Base-by-base conservation (phyloP, 2,797 vertebrate genomes). In the Channallabes apus region DNA sequence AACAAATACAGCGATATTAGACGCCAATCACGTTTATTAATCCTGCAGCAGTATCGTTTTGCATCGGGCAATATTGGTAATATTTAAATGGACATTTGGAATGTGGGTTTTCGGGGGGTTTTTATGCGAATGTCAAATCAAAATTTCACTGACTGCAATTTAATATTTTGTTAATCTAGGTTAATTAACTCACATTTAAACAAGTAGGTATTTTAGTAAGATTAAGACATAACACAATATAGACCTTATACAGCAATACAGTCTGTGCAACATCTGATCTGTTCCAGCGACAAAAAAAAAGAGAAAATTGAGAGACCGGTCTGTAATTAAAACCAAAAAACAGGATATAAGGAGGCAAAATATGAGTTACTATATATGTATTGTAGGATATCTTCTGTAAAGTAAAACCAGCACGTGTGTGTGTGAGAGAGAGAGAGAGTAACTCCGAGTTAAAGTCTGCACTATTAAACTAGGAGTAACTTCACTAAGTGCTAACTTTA, bases 1-100 rank as follows among this genome's bases (percentile, higher is more conserved):
- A 88, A 88, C 90, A 91, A 86, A 62, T 59, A 14, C 24, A 75
- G 62, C 56, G 35, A 84, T 62, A 73, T 77, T 27, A 68, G 41
- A 59, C 5, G 1, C 35, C 18, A 14, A 20, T 64, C 62, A 54
- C 11, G 51, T 85, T 89, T 79, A 79, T 88, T 82, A 86, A 79
- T 65, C 75, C 65, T 65, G 62, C 81, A 46, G 29, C 14, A 56
- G 75, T 67, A 84, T 46, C 38, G 2, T 6, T 51, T 54, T 61
- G 9, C 22, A 56, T 71, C 6, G 59, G 65, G 5, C 27, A 12
- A 71, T 56, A 32, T 59, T 73, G 32, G 35, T 58, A 17, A 59
- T 56, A 18, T 61, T 78, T 68, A n/a, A 81, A 51, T 85, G 59
- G n/a, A 80, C 20, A 20, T 62, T 86, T 79, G 38, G 6, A 22